Evolutionary conservation across 2,113 vertebrate species (phyloP), one percentile per base, ranked within the genome.

Genomic region (Erpornis zantholeuca): DNA sequence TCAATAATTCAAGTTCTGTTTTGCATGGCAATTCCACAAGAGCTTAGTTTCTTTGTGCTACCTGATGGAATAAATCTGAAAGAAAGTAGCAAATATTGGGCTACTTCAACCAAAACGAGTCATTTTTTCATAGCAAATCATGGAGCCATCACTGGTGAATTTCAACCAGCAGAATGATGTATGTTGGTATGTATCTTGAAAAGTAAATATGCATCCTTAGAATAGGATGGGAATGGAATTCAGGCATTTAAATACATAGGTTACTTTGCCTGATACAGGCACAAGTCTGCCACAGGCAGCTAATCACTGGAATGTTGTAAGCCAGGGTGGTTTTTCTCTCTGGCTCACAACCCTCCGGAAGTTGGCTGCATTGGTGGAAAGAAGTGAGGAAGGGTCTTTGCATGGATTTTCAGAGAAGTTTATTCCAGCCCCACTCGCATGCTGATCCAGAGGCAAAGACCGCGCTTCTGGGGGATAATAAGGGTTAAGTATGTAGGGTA

Each of bases 1-100:
- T 54, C 57, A 83, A 54, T 81, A 91, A 91, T 71, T 94, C 49
- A 82, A 75, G 60, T 40, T 88, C 71, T 94, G 15, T 84, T 96
- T 92, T 57, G 28, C 76, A 64, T 56, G 56, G 40, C 53, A 77
- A n/a, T 82, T 95, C 59, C 20, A 18, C 40, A 82, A 88, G 77
- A 82, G 44, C 53, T 92, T 57, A 12, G 16, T 85, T 93, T 92
- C 56, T 90, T 96, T 88, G 71, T 68, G 59, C 56, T 66, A 68
- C 33, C 42, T 73, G 56, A 54, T 52, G 59, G 61, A 70, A 69
- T 82, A 88, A 69, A 80, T 88, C 60, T 90, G 61, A 86, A 90
- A 92, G 78, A 38, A 93, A 87, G 29, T 50, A 82, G 69, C 72
- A 92, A 93, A 93, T 93, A 71, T 2, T 42, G 59, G 65, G 69